These are phyloP conservation scores for Hylomyscus alleni DNA, from an alignment of 2,797 vertebrate genomes.

Conservation along the genomic window DNA sequence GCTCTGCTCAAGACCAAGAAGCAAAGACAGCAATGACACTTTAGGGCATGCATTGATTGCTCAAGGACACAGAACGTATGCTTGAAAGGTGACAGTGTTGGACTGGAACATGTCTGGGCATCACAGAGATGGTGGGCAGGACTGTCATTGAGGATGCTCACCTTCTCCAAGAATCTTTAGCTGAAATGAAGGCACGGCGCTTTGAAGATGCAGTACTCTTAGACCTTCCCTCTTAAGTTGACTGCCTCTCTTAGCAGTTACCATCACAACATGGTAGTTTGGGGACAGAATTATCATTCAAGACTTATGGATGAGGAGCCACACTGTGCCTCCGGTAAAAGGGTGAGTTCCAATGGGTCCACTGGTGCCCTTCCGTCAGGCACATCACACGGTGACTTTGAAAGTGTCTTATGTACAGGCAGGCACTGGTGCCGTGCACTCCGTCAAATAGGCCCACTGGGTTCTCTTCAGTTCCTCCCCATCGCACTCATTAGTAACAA, in stretches of 20 bases:
- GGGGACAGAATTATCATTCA: accelerated
- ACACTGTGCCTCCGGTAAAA: neutral
- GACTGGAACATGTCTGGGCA: neutral
- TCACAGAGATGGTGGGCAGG: neutral
- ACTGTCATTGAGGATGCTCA: neutral
- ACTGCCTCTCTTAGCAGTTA: neutral
- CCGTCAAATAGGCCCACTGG: neutral
- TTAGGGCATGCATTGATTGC: neutral
- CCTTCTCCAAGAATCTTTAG: neutral
- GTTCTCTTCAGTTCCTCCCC: neutral
- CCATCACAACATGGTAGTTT: neutral
- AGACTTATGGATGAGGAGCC: neutral
- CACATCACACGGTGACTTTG: neutral
- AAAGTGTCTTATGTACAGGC: neutral
- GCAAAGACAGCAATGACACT: neutral
- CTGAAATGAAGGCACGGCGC: neutral
- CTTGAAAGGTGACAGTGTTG: neutral
- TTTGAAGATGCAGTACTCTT: neutral
- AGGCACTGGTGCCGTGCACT: neutral
- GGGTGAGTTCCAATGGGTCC: neutral
- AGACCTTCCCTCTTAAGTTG: neutral
- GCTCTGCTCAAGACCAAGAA: neutral
- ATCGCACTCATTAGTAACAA: neutral
- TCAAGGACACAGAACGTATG: neutral
- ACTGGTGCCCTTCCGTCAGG: neutral